Conservation (phyloP, 2,797 vertebrate species). For the Alosa sapidissima region DNA sequence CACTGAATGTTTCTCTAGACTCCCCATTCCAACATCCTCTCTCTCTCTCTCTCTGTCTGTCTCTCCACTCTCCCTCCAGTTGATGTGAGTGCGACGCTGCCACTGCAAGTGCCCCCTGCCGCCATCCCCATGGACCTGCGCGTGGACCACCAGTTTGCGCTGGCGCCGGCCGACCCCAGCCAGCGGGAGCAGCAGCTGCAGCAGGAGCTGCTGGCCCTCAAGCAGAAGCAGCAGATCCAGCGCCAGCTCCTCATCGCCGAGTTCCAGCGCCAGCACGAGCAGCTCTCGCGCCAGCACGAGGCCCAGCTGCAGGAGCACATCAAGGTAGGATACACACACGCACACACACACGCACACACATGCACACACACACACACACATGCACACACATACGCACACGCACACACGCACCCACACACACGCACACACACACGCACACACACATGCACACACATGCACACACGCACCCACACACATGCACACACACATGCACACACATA, state of each 20-base stretch:
- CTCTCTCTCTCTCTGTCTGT: slow-evolving; percentile 9
- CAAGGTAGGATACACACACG: slow-evolving; percentile 67
- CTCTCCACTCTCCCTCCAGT: slow-evolving; percentile 59
- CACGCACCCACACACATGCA: neutral
- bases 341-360: neutral
- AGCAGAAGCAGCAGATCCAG: slow-evolving; percentile 99
- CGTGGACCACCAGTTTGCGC: slow-evolving; percentile 82
- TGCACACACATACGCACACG: too few relatives aligned
- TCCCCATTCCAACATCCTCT: neutral
- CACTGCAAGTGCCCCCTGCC: slow-evolving; percentile 86
- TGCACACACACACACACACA: too few relatives aligned
- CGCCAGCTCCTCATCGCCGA: slow-evolving; percentile 95
- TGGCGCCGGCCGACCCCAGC: slow-evolving; percentile 68
- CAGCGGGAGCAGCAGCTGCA: slow-evolving; percentile 93
- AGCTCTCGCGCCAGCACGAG: slow-evolving; percentile 95
- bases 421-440: too few relatives aligned
- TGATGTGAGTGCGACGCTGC: slow-evolving; percentile 82
- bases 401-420: too few relatives aligned
- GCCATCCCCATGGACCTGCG: slow-evolving; percentile 95
- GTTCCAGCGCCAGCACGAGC: slow-evolving; percentile 97
- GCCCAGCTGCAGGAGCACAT: slow-evolving; percentile 95
- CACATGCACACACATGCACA: too few relatives aligned
- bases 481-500: neutral
- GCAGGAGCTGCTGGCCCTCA: slow-evolving; percentile 92
- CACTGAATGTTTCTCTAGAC: neutral